A percentile compares a stretch with the other conserved stretches of the same genome.
phyloP scores from a whole-genome alignment of 2,113 vertebrate species.

The Macrotis lagotis region DNA sequence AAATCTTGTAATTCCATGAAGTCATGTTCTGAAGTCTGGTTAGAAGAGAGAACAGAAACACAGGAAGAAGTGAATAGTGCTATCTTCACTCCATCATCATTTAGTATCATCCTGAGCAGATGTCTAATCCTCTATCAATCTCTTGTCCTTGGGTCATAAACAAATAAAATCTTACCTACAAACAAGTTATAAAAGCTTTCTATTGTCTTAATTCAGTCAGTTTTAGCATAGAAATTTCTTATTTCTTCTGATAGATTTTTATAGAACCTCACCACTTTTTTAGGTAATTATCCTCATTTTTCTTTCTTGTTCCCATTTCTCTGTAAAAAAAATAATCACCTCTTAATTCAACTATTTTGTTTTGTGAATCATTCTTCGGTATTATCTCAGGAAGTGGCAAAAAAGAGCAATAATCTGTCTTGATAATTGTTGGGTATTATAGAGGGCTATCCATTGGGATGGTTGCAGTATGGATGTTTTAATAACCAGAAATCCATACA shows the following conservation, averaged over 20 bases:
- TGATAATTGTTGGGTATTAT: background rate
- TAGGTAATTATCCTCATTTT: too few relatives aligned
- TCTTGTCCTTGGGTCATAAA: background rate
- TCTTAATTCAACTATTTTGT: too few relatives aligned
- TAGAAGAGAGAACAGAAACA: background rate
- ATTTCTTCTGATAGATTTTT: background rate
- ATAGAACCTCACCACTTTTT: background rate
- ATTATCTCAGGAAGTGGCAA: too few relatives aligned
- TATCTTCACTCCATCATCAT: background rate
- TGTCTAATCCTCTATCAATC: background rate
- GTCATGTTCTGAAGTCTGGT: background rate
- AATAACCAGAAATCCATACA: background rate
- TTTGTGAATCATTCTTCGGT: too few relatives aligned
- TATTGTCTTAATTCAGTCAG: background rate
- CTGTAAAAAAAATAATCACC: too few relatives aligned
- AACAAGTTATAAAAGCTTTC: background rate
- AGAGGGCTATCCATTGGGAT: background rate
- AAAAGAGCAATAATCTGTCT: background rate
- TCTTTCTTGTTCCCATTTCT: too few relatives aligned
- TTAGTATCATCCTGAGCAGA: background rate
- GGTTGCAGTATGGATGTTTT: background rate
- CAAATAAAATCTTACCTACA: background rate
- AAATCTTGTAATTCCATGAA: background rate
- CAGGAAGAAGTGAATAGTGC: background rate
- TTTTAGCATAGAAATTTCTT: background rate